These are phyloP conservation scores for Antedon mediterranea DNA, from an alignment of 53 echinoderm and acorn worm genomes.

Conservation along the genomic window DNA sequence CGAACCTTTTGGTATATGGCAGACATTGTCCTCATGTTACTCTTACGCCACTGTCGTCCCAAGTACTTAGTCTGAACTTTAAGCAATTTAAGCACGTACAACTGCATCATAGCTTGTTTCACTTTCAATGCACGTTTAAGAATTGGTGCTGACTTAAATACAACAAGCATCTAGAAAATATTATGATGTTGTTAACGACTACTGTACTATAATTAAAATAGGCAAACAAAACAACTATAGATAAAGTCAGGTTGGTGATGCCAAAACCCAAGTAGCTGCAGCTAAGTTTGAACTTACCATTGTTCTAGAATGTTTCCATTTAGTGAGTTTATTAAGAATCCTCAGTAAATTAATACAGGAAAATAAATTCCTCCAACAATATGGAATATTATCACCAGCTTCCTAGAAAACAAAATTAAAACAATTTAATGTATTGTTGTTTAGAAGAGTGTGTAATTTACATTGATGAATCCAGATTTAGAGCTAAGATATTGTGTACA, in stretches of 20 bases:
- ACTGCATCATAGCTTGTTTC: constrained; percentile 92
- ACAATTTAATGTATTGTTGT: not conserved
- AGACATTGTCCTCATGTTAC: constrained; percentile 99
- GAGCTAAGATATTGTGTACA: too few relatives aligned
- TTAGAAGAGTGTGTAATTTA: too few relatives aligned
- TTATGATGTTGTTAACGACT: too few relatives aligned
- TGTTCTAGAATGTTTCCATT: constrained; percentile 98
- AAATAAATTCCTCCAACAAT: constrained; percentile 94
- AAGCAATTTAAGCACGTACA: constrained; percentile 86
- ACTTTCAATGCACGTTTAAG: constrained; percentile 81
- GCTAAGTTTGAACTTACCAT: constrained; percentile 40
- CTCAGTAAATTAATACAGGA: constrained; percentile 90
- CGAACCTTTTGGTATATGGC: constrained; percentile 94
- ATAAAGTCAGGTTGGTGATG: too few relatives aligned
- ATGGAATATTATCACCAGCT: constrained; percentile 69
- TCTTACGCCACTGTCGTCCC: constrained; percentile 92
- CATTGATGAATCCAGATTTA: too few relatives aligned
- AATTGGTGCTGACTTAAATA: constrained; percentile 89
- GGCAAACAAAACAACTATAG: too few relatives aligned
- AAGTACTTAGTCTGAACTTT: constrained; percentile 95
- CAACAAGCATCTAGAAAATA: constrained; percentile 77
- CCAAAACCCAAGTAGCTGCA: too few relatives aligned
- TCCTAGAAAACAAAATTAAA: constrained; percentile 35
- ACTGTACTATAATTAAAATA: too few relatives aligned
- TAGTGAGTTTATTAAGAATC: constrained; percentile 91